Evolutionary conservation across 2,113 vertebrate genomes (phyloP).

Genomic region (Turdus rufiventris): DNA sequence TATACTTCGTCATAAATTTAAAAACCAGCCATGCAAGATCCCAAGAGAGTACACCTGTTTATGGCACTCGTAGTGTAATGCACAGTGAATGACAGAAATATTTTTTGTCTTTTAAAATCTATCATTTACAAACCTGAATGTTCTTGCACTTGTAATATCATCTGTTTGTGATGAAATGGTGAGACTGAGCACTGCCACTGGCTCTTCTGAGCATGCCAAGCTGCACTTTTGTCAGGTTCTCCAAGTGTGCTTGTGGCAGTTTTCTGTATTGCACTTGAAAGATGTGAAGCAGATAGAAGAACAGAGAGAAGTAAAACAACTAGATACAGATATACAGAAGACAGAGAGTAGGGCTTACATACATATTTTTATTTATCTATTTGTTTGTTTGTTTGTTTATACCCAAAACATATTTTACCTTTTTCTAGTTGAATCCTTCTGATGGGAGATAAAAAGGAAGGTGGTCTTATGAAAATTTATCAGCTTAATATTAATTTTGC

Average conservation of each 20-base stretch:
- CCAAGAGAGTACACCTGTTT: not conserved
- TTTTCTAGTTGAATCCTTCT: not conserved
- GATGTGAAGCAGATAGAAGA: not conserved
- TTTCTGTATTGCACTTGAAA: not conserved
- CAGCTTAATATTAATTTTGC: not conserved
- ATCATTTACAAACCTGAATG: not conserved
- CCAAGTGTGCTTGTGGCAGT: not conserved
- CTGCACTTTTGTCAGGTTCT: slow-evolving; percentile 32
- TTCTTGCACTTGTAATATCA: slow-evolving; percentile 1
- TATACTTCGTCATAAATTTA: slow-evolving; percentile 4
- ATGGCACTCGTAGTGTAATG: not conserved
- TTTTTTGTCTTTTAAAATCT: slow-evolving; percentile 13
- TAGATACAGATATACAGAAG: not conserved
- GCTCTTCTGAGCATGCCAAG: slow-evolving; percentile 22
- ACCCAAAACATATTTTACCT: not conserved
- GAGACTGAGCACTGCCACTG: slow-evolving; percentile 13
- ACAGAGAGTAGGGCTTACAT: not conserved
- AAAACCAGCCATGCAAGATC: not conserved
- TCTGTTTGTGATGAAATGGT: not conserved
- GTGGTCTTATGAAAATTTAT: not conserved
- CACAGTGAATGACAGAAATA: not conserved
- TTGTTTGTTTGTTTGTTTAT: not conserved
- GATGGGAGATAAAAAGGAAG: not conserved
- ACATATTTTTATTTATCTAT: not conserved
- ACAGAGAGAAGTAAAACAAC: not conserved